Percentiles rank a stretch among this genome's conserved stretches.
These are phyloP conservation scores for Halcyon malimbica DNA, from an alignment of 2,113 vertebrate genomes.

Conservation along the genomic window DNA sequence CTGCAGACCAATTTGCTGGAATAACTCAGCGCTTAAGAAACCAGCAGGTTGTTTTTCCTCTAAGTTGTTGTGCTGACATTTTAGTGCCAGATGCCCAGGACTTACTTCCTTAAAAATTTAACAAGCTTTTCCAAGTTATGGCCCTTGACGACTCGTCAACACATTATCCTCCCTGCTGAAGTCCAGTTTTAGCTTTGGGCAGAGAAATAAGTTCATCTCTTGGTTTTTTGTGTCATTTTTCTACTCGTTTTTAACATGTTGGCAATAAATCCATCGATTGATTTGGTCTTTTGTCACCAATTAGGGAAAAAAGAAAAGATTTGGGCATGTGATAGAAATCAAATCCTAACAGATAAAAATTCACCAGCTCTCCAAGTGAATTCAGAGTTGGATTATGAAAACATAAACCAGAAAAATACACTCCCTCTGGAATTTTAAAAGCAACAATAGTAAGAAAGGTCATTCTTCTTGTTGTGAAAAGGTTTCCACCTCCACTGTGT, in stretches of 20 bases:
- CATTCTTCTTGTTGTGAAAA: neutral
- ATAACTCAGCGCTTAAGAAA: slow-evolving; percentile 27
- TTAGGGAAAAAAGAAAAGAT: neutral
- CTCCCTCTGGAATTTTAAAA: neutral
- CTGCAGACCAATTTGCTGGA: neutral
- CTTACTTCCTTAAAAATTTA: neutral
- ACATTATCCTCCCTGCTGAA: neutral
- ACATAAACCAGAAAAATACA: too few species aligned
- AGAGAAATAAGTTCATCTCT: neutral
- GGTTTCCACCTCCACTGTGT: neutral
- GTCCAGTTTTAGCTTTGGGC: neutral
- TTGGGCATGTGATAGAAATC: neutral
- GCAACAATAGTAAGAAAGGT: neutral
- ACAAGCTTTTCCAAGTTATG: slow-evolving; percentile 35
- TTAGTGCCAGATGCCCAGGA: neutral
- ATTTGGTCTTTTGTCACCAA: neutral
- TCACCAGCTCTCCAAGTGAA: neutral
- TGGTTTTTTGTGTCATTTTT: neutral
- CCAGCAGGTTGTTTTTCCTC: slow-evolving; percentile 39
- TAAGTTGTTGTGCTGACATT: neutral
- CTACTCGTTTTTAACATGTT: neutral
- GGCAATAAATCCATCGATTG: neutral
- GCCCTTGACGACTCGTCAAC: neutral
- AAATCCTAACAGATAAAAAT: neutral
- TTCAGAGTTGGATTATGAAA: neutral